Evolutionary conservation across 2,113 vertebrate species (phyloP), one percentile per base, ranked within the genome.

Genomic region (Plecotus auritus): DNA sequence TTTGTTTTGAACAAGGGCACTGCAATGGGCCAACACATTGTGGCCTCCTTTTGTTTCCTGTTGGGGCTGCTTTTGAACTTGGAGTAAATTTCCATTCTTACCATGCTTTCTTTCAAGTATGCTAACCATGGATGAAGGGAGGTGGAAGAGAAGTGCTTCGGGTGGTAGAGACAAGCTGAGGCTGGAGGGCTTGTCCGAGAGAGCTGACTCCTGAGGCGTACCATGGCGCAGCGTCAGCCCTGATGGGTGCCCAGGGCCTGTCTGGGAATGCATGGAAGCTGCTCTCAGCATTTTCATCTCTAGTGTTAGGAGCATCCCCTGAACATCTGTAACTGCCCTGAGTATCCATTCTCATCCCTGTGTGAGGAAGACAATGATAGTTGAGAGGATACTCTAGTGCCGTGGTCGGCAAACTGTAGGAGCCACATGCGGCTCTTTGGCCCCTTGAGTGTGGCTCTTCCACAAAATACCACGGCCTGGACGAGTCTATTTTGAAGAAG

Each of bases 51-150:
- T 72, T 23, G 26, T 37, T 85, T 91, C 80, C 45, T 73, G 32
- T 85, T 95, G 14, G 94, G 85, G 54, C 18, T 45, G 89, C 5
- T 56, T 89, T 89, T 78, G 82, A 74, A 69, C 30, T 86, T 91
- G 54, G 77, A 61, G 32, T 91, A 23, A 14, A 17, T 94, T 94
- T 93, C 59, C 80, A 85, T 61, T 85, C 66, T 86, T 85, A 70
- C 30, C 26, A 9, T 82, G 61, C 59, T 81, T 90, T 56, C 14
- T 88, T 88, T 86, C 61, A 93, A 26, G 56, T 45, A 8, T 61
- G 49, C n/a, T 77, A 83, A 40, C n/a, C 1, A 3, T 16, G 26
- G 61, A 17, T 22, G 11, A 78, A 67, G 59, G 87, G 56, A 90
- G 47, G 17, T 42, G 40, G 26, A 28, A 72, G 70, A 70, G 61